A percentile compares a stretch with the other conserved stretches of the same genome.
Conservation (phyloP, 2,888 invertebrate genomes). For the Cyclophora punctaria region DNA sequence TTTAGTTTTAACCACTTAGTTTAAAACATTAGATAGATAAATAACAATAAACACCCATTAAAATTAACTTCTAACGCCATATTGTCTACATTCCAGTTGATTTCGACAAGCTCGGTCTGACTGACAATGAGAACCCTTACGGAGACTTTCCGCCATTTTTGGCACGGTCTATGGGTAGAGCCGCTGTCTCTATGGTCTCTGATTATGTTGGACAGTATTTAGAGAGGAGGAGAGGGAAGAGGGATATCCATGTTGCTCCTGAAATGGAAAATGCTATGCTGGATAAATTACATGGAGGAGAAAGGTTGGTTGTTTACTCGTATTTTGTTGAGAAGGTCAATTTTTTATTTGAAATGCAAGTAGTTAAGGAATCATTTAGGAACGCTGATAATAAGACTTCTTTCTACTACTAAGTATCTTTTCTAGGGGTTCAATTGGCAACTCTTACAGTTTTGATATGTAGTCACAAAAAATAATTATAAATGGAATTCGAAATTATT, state of each 20-base stretch:
- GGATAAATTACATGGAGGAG: conserved; percentile 84
- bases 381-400: too few relatives aligned
- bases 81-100: conserved; percentile 76
- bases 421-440: too few relatives aligned
- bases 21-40: too few relatives aligned
- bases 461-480: too few relatives aligned
- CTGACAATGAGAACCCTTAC: conserved; percentile 92
- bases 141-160: conserved; percentile 86
- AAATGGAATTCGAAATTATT: too few relatives aligned
- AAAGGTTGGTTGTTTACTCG: conserved; percentile 69
- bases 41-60: not conserved
- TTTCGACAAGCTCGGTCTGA: conserved; percentile 88
- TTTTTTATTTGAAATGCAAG: too few relatives aligned
- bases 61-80: not conserved
- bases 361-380: too few relatives aligned
- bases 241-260: conserved; percentile 44
- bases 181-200: conserved; percentile 80
- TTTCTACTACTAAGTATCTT: too few relatives aligned
- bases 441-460: too few relatives aligned
- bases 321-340: too few relatives aligned
- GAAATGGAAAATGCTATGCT: conserved; percentile 49
- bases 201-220: conserved; percentile 84
- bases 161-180: conserved; percentile 83
- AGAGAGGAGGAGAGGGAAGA: conserved; percentile 75
- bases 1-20: too few relatives aligned